These are phyloP conservation scores for Neria commutata DNA, from an alignment of 2,888 invertebrate genomes.

Conservation along the genomic window DNA sequence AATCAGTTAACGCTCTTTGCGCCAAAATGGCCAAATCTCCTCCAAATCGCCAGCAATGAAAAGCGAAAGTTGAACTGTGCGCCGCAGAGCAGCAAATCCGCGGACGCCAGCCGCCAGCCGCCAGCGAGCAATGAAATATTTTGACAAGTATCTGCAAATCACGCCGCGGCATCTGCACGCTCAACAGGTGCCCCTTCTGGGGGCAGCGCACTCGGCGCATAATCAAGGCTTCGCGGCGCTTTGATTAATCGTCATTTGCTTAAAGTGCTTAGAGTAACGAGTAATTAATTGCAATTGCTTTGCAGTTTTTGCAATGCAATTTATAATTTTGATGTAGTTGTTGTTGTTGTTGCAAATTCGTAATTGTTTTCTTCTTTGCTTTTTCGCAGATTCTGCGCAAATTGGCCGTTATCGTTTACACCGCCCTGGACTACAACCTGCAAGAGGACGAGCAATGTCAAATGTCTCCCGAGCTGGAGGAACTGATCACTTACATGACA, in stretches of 20 bases:
- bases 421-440: constrained; percentile 87
- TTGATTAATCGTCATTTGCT: not conserved
- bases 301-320: constrained; percentile 7
- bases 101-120: not conserved
- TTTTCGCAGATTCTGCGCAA: constrained; percentile 73
- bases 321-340: not conserved
- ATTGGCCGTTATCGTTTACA: constrained; percentile 84
- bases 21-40: not conserved
- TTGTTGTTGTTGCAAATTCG: not conserved
- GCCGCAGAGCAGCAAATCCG: not conserved
- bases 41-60: not conserved
- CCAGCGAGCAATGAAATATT: not conserved
- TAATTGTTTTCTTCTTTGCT: constrained; percentile 4
- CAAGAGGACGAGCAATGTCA: constrained; percentile 85
- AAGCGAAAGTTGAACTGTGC: not conserved
- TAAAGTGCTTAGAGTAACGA: not conserved
- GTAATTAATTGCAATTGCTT: not conserved
- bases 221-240: not conserved
- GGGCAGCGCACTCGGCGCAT: not conserved
- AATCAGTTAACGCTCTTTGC: not conserved
- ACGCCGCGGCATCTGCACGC: not conserved
- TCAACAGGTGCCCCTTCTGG: not conserved
- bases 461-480: constrained; percentile 84
- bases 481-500: constrained; percentile 86
- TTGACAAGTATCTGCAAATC: not conserved